Base-by-base conservation (phyloP, 2,113 vertebrate genomes). In the Lampris incognitus region DNA sequence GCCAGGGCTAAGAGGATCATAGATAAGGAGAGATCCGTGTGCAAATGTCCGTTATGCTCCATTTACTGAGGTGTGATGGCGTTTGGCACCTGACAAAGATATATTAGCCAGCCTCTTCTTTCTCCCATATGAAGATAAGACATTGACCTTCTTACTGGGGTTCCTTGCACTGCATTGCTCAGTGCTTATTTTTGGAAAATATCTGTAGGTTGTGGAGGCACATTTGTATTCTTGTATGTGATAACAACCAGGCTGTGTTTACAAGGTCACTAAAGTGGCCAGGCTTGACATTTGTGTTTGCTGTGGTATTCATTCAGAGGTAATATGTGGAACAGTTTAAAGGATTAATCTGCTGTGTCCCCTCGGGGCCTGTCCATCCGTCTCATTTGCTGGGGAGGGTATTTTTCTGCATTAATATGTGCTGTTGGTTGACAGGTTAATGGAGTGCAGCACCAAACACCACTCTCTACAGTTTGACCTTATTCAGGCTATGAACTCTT, bases 1-100 rank as follows among this genome's bases (percentile, higher is more conserved):
- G 92, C 94, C 89, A 86, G 67, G 65, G 75, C 87, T 93, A 95
- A 96, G 96, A 96, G 96, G 95, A 96, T 97, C 95, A 96, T 92
- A 95, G 95, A 95, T 91, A 93, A 88, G 86, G 78, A 44, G 66
- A 85, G 85, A 90, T 92, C 85, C 84, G 74, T 91, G 90, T 94
- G 94, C 89, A 95, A 94, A 94, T 93, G 90, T 89, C 88, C 69
- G 78, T 76, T 84, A 79, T 79, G 77, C 85, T 87, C 88, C 85
- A 89, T 94, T 93, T 91, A 89, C 82, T 51, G 70, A 83, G 79
- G 82, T 79, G 94, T 92, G 87, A 88, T 87, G 82, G 78, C 89
- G 87, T 86, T 79, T 89, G 89, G 76, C 86, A 88, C 69, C 83
- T 92, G 90, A 93, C 89, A 91, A 85, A 93, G 91, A 93, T 87